Evolutionary conservation across 2,113 vertebrate species (phyloP).

Genomic region (Mesoclemmys tuberculata): DNA sequence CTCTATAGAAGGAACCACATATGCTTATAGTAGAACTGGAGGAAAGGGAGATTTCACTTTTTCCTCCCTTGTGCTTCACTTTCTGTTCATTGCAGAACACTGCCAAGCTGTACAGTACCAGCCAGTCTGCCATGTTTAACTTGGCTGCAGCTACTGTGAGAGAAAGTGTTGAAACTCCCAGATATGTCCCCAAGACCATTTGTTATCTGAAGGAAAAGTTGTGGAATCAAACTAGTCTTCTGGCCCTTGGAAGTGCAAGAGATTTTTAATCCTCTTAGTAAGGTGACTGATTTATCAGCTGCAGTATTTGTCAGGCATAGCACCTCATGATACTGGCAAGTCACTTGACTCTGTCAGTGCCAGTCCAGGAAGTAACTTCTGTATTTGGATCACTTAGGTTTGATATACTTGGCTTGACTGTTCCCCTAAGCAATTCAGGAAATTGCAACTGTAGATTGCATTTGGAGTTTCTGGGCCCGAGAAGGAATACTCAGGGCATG

Average conservation of each 20-base stretch:
- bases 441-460: neutral
- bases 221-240: neutral
- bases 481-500: neutral
- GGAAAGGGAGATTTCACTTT: neutral
- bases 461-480: neutral
- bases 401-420: accelerated
- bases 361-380: neutral
- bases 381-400: neutral
- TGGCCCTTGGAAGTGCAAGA: neutral
- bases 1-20: accelerated
- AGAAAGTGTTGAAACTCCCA: neutral
- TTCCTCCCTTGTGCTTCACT: neutral
- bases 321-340: neutral
- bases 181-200: neutral
- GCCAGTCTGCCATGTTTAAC: accelerated
- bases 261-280: neutral
- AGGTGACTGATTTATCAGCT: neutral
- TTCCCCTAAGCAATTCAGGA: neutral
- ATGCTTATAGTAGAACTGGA: accelerated
- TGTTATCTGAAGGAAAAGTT: neutral
- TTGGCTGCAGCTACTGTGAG: neutral
- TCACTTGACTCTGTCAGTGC: neutral
- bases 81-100: neutral
- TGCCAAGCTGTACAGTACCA: neutral
- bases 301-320: accelerated